Evolutionary conservation across 2,797 vertebrate species (phyloP).

Genomic region (Artibeus jamaicensis): DNA sequence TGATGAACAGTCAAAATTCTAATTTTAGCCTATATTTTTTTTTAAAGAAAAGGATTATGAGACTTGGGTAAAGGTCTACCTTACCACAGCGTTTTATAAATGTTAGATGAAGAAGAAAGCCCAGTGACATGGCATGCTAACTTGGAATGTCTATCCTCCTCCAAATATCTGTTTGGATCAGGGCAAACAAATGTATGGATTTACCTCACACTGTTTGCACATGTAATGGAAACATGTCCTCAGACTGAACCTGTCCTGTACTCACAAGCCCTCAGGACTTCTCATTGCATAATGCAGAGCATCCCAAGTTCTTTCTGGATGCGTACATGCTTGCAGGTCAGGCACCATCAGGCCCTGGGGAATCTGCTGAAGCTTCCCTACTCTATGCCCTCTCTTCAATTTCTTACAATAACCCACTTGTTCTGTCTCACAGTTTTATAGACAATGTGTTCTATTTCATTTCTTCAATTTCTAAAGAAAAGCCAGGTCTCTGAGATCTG

Average conservation of each 20-base stretch:
- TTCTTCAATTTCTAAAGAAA: not conserved
- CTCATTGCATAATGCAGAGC: not conserved
- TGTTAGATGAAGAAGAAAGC: constrained; percentile 2
- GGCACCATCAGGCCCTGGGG: not conserved
- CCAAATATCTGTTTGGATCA: not conserved
- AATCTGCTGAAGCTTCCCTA: not conserved
- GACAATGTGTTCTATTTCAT: not conserved
- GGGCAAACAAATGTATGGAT: not conserved
- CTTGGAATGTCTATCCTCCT: not conserved
- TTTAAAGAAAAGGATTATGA: not conserved
- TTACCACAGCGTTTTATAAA: not conserved
- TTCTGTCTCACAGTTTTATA: not conserved
- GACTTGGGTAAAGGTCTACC: not conserved
- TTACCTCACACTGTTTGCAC: not conserved
- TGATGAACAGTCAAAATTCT: not conserved
- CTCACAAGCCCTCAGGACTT: not conserved
- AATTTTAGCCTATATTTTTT: not conserved
- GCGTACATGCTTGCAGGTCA: not conserved
- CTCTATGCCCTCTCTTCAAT: not conserved
- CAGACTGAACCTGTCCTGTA: not conserved
- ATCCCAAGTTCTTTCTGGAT: not conserved
- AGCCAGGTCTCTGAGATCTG: not conserved
- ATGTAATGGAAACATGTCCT: not conserved
- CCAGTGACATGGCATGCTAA: not conserved
- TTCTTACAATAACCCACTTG: not conserved